Percentiles rank a stretch among this genome's conserved stretches.
These are phyloP conservation scores for Caenorhabditis wallacei DNA, from an alignment of 2,888 invertebrate genomes.

Conservation along the genomic window DNA sequence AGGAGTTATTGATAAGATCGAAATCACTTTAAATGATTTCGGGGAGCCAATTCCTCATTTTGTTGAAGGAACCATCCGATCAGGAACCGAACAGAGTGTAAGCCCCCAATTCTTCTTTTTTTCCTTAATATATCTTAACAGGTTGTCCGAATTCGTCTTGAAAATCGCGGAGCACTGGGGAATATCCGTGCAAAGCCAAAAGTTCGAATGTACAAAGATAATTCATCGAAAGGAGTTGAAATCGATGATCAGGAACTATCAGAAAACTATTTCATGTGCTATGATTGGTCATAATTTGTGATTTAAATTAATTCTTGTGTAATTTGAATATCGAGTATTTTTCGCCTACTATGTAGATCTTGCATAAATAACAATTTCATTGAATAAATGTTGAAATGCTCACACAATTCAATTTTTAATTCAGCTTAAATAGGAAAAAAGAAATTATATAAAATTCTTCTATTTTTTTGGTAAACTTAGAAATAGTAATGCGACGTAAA, in stretches of 20 bases:
- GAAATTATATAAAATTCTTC: too few relatives aligned
- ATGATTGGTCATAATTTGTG: constrained; percentile 66
- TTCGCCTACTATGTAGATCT: constrained; percentile 18
- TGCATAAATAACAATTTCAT: constrained; percentile 22
- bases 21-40: constrained; percentile 54
- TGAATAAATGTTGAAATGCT: not conserved
- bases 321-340: constrained; percentile 6
- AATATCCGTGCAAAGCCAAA: constrained; percentile 64
- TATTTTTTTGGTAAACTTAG: too few relatives aligned
- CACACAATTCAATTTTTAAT: too few relatives aligned
- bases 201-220: constrained; percentile 62
- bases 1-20: constrained; percentile 61
- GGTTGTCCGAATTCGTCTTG: constrained; percentile 56
- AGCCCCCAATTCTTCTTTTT: not conserved
- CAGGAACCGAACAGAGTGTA: constrained; percentile 60
- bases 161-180: constrained; percentile 53
- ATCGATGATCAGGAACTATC: constrained; percentile 62
- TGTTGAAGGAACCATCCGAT: constrained; percentile 57
- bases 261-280: constrained; percentile 67
- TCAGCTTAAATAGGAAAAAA: too few relatives aligned
- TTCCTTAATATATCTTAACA: too few relatives aligned
- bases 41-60: constrained; percentile 62
- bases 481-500: too few relatives aligned
- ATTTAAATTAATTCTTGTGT: constrained; percentile 16
- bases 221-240: constrained; percentile 42